Evolutionary conservation across 1,140 invertebrate species (phyloP).

Genomic region (Ephestia elutella): DNA sequence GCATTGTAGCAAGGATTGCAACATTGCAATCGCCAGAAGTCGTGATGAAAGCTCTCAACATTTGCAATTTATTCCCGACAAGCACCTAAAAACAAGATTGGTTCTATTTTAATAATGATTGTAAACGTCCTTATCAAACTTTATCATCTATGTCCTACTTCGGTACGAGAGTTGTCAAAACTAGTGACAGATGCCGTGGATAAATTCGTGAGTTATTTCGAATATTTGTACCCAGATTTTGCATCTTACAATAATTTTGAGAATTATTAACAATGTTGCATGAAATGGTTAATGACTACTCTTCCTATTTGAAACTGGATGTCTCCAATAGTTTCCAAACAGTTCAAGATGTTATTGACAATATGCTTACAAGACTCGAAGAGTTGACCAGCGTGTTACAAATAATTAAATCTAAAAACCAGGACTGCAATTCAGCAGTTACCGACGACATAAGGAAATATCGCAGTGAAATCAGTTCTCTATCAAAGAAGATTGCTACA

Average conservation of each 20-base stretch:
- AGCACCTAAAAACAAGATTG: background rate
- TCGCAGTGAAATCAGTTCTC: conserved; percentile 52
- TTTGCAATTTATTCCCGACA: background rate
- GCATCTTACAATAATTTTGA: conserved; percentile 23
- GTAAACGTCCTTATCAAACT: conserved; percentile 56
- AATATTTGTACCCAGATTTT: conserved; percentile 65
- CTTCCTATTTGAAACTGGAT: conserved; percentile 67
- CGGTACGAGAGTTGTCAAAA: conserved; percentile 53
- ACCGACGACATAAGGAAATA: conserved; percentile 59
- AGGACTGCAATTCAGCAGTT: conserved; percentile 48
- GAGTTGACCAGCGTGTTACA: conserved; percentile 69
- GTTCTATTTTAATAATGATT: conserved; percentile 7
- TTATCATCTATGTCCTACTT: conserved; percentile 38
- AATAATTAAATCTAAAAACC: conserved; percentile 64
- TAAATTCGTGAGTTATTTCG: conserved; percentile 45
- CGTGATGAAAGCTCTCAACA: background rate
- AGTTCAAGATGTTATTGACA: conserved; percentile 71
- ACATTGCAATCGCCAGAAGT: background rate
- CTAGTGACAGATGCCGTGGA: conserved; percentile 53
- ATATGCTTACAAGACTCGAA: conserved; percentile 72
- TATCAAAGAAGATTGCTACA: conserved; percentile 62
- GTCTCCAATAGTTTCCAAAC: conserved; percentile 59
- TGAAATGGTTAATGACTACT: conserved; percentile 58
- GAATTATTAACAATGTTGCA: conserved; percentile 48
- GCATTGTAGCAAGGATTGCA: background rate